phyloP scores from a whole-genome alignment of 2,888 invertebrate genomes.

The Melanchra persicariae region DNA sequence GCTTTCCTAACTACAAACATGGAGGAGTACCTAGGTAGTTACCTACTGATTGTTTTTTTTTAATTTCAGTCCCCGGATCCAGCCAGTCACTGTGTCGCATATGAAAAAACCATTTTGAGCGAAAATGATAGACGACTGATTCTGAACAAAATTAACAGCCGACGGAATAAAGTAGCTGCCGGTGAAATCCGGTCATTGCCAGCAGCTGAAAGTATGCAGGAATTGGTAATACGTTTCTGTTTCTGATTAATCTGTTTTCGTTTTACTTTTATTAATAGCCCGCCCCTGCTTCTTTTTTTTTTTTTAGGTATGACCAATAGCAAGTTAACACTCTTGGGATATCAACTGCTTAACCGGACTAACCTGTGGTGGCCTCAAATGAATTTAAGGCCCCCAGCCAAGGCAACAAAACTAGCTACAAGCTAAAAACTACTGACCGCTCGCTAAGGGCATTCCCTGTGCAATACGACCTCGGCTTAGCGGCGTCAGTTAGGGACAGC shows the following conservation, averaged over 20 bases:
- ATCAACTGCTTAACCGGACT: too few species aligned
- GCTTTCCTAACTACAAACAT: neutral
- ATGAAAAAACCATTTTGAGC: slow-evolving; percentile 76
- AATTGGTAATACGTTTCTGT: slow-evolving; percentile 76
- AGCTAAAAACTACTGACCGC: too few species aligned
- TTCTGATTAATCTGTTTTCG: slow-evolving; percentile 5
- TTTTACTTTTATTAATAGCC: slow-evolving; percentile 7
- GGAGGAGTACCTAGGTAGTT: too few species aligned
- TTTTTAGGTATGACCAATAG: too few species aligned
- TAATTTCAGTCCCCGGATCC: slow-evolving; percentile 72
- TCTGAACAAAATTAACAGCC: slow-evolving; percentile 83
- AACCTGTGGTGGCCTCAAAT: too few species aligned
- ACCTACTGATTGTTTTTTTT: neutral
- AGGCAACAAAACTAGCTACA: too few species aligned
- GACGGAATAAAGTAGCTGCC: slow-evolving; percentile 84
- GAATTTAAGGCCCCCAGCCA: too few species aligned
- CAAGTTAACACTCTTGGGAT: too few species aligned
- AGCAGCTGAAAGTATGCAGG: slow-evolving; percentile 81
- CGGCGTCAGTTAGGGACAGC: too few species aligned
- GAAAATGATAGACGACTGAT: slow-evolving; percentile 76
- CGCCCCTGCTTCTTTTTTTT: too few species aligned
- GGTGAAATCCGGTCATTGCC: slow-evolving; percentile 84
- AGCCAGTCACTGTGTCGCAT: slow-evolving; percentile 76
- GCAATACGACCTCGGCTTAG: too few species aligned
- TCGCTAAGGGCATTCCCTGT: too few species aligned